Base-by-base conservation (phyloP, 2,888 invertebrate species). In the Drosophila kuntzei region DNA sequence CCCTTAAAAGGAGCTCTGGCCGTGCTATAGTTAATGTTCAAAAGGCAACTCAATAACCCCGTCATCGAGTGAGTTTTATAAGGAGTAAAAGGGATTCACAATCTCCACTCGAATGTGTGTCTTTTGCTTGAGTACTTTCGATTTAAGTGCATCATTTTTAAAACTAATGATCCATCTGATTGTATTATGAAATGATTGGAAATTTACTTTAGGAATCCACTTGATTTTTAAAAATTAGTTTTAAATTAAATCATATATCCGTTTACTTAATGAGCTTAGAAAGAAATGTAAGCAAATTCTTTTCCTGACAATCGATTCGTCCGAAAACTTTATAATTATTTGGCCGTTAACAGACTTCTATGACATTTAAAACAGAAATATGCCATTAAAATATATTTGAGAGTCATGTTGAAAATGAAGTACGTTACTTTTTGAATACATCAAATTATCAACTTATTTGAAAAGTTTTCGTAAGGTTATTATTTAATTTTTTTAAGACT, bases 1-100 rank as follows among this genome's bases (percentile, higher is more conserved):
- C n/a, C 76, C 74, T 47, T 76, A 71, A 76, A 74, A 59, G 79
- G 76, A 64, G 63, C 63, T 58, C 29, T 49, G 37, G 22, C 36
- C 41, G 50, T 44, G 37, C 71, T 64, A 44, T 58, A 58, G 57
- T 18, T 53, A 27, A 44, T 49, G 32, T 41, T 11, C 16, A 14
- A 9, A 18, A 8, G 18, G 47, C 53, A 51, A 34, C 46, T 41
- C 27, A 39, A 54, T 64, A 70, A 46, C 53, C 55, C 46, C 44
- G 44, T 54, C 46, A 37, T 9, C 14, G 16, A 36, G 22, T 39
- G 22, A n/a, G 16, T 54, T 39, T 41, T 55, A 44, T 39, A 39
- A 22, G 46, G 37, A 29, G 20, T 27, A 11, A 29, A 14, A 11
- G 20, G 8, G 12, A 9, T 18, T 39, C 25, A 7, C 9, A 8